Conservation (phyloP, 2,113 vertebrate genomes). For the Chiloscyllium plagiosum region DNA sequence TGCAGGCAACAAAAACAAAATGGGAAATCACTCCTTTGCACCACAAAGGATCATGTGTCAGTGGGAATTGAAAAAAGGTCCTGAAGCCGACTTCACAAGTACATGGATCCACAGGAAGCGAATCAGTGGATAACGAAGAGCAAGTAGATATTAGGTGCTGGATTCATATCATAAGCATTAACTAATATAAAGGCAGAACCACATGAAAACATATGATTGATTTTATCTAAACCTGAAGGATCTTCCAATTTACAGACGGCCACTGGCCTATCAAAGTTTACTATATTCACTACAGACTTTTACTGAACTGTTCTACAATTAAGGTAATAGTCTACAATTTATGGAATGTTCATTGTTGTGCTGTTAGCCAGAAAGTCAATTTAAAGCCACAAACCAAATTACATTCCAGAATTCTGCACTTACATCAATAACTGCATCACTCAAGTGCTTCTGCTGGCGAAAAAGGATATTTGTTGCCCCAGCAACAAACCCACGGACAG, state of each 20-base stretch:
- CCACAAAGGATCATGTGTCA: too few species aligned
- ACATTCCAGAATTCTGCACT: slow-evolving; percentile 40
- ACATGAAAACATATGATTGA: neutral
- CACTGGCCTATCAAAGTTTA: neutral
- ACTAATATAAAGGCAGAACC: neutral
- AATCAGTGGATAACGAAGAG: too few species aligned
- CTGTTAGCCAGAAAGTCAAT: neutral
- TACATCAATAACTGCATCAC: slow-evolving; percentile 86
- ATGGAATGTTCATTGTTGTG: neutral
- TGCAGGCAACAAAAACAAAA: too few species aligned
- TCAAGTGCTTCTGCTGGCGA: slow-evolving; percentile 90
- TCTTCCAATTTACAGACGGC: neutral
- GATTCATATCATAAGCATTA: neutral
- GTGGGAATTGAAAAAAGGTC: too few species aligned
- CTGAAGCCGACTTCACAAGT: too few species aligned
- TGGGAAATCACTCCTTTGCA: too few species aligned
- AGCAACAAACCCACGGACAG: slow-evolving; percentile 83
- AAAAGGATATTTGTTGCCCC: slow-evolving; percentile 97
- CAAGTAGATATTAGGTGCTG: too few species aligned
- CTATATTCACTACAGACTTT: neutral
- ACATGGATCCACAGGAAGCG: too few species aligned
- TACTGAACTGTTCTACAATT: neutral
- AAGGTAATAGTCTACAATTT: neutral
- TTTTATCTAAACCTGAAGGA: neutral
- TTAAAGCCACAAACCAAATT: neutral